phyloP scores from a whole-genome alignment of 2,113 vertebrate species.

The Heteronetta atricapilla region DNA sequence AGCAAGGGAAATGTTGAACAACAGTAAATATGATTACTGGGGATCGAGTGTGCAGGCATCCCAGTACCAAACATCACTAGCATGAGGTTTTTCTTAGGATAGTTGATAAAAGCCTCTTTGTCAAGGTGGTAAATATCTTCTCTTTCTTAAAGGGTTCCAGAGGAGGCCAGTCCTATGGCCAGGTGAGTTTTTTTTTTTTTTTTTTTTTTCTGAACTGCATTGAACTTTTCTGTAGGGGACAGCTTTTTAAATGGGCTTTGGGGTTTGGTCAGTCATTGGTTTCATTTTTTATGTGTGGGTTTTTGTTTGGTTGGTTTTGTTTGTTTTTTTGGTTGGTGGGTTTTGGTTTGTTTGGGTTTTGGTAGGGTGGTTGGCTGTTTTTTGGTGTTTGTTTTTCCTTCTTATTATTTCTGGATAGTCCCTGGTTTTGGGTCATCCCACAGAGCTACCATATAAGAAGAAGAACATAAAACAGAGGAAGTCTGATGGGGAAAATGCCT shows the following conservation, averaged over 20 bases:
- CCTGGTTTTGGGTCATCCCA: neutral
- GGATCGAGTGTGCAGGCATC: too few species aligned
- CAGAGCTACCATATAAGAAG: too few species aligned
- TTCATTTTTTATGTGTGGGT: neutral
- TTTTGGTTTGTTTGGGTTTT: too few species aligned
- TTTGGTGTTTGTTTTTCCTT: neutral
- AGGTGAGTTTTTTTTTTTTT: neutral
- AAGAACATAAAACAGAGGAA: neutral
- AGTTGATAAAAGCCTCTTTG: too few species aligned
- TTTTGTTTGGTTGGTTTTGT: neutral
- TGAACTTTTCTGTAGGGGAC: neutral
- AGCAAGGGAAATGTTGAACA: neutral
- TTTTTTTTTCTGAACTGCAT: neutral
- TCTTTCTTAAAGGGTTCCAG: neutral
- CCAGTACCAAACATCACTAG: accelerated
- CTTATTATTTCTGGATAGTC: accelerated
- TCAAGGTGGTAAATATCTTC: neutral
- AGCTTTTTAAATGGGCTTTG: neutral
- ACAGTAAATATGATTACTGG: accelerated
- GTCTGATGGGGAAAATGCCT: neutral
- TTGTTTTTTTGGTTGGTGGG: too few species aligned
- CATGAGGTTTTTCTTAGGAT: neutral
- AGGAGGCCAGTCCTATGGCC: constrained; percentile 2
- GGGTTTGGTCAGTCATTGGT: accelerated
- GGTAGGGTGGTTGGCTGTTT: too few species aligned